Percentiles rank a stretch among this genome's conserved stretches.
Evolutionary conservation across 2,888 invertebrate species (phyloP).

Genomic region (Mechanitis messenoides): DNA sequence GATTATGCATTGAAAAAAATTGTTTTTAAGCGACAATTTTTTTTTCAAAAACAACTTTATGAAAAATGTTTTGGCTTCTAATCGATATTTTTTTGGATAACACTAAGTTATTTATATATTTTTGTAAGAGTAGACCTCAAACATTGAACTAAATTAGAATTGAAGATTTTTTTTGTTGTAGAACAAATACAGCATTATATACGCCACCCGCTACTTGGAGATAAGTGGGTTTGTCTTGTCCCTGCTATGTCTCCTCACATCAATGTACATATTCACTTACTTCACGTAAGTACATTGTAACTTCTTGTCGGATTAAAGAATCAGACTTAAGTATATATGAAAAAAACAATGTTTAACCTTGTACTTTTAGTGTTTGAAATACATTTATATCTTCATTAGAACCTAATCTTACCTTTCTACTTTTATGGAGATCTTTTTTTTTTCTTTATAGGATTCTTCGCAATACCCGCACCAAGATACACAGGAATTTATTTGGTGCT

Average conservation of each 20-base stretch:
- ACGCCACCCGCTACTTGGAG: not conserved
- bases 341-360: too few relatives aligned
- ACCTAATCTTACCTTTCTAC: not conserved
- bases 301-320: too few relatives aligned
- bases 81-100: too few relatives aligned
- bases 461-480: not conserved
- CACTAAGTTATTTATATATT: too few relatives aligned
- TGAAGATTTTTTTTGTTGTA: not conserved
- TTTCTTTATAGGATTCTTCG: not conserved
- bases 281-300: constrained; percentile 30
- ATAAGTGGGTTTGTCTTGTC: not conserved
- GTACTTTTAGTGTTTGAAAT: too few relatives aligned
- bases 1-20: too few relatives aligned
- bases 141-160: too few relatives aligned
- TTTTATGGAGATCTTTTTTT: not conserved
- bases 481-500: not conserved
- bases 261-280: not conserved
- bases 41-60: too few relatives aligned
- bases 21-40: too few relatives aligned
- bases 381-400: constrained; percentile 4
- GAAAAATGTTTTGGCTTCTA: too few relatives aligned
- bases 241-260: not conserved
- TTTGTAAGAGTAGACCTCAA: too few relatives aligned
- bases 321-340: too few relatives aligned
- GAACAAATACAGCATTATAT: constrained; percentile 5